Base-by-base conservation (phyloP, 2,888 invertebrate genomes). In the Cheilosia impressa region DNA sequence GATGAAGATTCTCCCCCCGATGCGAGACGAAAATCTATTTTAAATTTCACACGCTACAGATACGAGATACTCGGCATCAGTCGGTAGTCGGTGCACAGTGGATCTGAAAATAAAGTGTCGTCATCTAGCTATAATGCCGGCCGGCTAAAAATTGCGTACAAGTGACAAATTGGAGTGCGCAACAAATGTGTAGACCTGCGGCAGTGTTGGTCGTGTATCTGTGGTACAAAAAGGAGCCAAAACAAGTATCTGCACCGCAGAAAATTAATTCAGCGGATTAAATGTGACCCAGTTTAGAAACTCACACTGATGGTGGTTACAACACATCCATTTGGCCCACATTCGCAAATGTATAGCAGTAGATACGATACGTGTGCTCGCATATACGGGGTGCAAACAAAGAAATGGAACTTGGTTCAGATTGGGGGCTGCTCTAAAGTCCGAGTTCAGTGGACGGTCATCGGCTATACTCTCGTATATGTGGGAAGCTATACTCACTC, bases 1-100 rank as follows among this genome's bases (percentile, higher is more conserved):
- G 9, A 34, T n/a, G 68, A 62, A 58, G 73, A 81, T 77, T 66
- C 27, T 27, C 41, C 52, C 50, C 57, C 31, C 72, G 41, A 68
- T 68, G 50, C 57, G 68, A 75, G 50, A 68, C 45, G 24, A 5
- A 62, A 66, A 72, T 72, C 76, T 81, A 81, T 85, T 77, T 52
- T 66, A 55, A 81, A 52, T 47, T 81, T 81, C 85, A 77, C 81
- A 81, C 81, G 76, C 71, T 84, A 84, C 79, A 84, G 75, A 79
- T 83, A 71, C 84, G 13, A 73, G 79, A 73, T 71, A 52, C 60
- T 5, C 31, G 31, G 9, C 31, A 27, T 27, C 27, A 27, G 27
- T 27, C 27, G 27, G 6, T 27, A 31, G 31, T 31, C 31, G 31
- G 31, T 9, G 0, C 7, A 9, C 13, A 6, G 31, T 47, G 27